Evolutionary conservation across 2,888 invertebrate species (phyloP).

Genomic region (Zelleria hepariella): DNA sequence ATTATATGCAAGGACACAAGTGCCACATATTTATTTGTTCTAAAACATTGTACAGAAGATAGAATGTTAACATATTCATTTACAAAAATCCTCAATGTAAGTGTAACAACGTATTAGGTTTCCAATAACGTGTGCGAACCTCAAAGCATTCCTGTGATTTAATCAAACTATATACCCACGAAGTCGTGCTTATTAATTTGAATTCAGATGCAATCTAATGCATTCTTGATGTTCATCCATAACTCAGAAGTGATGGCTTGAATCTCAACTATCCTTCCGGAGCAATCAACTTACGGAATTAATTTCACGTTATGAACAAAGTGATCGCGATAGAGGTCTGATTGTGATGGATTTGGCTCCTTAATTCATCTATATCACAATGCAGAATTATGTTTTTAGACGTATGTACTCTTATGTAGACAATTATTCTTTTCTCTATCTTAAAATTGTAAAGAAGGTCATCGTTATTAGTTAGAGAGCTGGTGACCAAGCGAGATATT

Average conservation of each 20-base stretch:
- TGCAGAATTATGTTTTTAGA: too few relatives aligned
- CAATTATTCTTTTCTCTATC: too few relatives aligned
- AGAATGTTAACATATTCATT: background rate
- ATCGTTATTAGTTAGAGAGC: too few relatives aligned
- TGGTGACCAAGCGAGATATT: too few relatives aligned
- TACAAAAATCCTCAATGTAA: background rate
- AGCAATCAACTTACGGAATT: background rate
- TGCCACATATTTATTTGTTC: background rate
- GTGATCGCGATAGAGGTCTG: too few relatives aligned
- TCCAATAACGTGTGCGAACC: background rate
- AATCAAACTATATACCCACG: background rate
- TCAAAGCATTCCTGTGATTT: background rate
- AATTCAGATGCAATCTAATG: background rate
- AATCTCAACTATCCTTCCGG: background rate
- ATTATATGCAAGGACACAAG: background rate
- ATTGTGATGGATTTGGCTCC: too few relatives aligned
- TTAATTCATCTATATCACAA: too few relatives aligned
- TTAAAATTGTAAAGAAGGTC: too few relatives aligned
- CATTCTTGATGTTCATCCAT: background rate
- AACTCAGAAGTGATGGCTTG: background rate
- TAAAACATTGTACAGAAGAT: background rate
- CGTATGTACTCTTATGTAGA: too few relatives aligned
- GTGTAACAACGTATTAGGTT: background rate
- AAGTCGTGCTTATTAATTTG: background rate
- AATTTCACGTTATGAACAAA: too few relatives aligned